A percentile compares a stretch with the other conserved stretches of the same genome.
Evolutionary conservation across 2,888 invertebrate species (phyloP).

Genomic region (Andrena flavipes): DNA sequence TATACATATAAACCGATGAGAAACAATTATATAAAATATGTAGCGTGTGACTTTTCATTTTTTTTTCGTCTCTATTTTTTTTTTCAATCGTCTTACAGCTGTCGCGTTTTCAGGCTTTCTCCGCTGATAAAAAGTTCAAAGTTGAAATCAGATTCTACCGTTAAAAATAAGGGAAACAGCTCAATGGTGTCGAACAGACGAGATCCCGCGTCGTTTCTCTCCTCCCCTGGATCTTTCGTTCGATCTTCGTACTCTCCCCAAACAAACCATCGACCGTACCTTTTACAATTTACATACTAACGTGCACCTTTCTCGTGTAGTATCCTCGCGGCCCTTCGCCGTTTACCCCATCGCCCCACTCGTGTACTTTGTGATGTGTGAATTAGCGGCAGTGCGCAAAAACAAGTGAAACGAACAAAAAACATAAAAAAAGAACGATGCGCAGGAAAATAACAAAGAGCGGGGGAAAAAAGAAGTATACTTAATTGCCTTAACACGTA

Average conservation of each 20-base stretch:
- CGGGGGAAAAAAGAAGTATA: conserved; percentile 8
- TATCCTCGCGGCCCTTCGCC: conserved; percentile 26
- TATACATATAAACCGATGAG: conserved; percentile 56
- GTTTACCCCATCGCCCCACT: not conserved
- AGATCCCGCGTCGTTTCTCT: conserved; percentile 15
- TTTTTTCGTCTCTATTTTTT: conserved; percentile 24
- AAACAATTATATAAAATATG: conserved; percentile 56
- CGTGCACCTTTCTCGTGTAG: conserved; percentile 21
- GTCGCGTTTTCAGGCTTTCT: conserved; percentile 30
- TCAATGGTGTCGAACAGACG: conserved; percentile 7
- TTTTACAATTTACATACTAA: not conserved
- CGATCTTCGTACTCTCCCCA: not conserved
- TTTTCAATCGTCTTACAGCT: conserved; percentile 35
- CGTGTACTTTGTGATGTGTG: conserved; percentile 39
- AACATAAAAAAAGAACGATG: not conserved
- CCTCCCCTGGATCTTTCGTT: conserved; percentile 45
- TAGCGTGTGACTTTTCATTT: conserved; percentile 58
- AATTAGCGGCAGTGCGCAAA: conserved; percentile 40
- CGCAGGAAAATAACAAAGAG: conserved; percentile 8
- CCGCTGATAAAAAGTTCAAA: conserved; percentile 15
- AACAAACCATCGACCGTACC: no score
- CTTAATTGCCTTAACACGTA: conserved; percentile 69
- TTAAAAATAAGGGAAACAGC: conserved; percentile 39
- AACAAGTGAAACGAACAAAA: conserved; percentile 37
- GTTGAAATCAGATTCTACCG: conserved; percentile 23